Percentiles rank a stretch among this genome's conserved stretches.
These are phyloP conservation scores for Ceratitis capitata DNA, from an alignment of 1,140 invertebrate genomes.

Conservation along the genomic window DNA sequence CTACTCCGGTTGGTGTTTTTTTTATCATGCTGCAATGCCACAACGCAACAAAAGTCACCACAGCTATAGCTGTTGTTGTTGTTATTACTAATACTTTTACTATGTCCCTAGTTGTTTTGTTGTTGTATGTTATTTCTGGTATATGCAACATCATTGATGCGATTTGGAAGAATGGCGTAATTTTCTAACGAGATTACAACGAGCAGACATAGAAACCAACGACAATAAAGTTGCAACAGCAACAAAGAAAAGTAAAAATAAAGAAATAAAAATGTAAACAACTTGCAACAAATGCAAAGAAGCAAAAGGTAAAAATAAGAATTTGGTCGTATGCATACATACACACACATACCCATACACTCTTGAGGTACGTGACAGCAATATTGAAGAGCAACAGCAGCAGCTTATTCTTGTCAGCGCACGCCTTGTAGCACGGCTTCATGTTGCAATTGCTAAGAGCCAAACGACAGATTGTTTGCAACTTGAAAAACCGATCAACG, in stretches of 20 bases:
- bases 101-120: too few species aligned
- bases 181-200: not conserved
- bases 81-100: too few species aligned
- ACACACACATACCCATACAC: not conserved
- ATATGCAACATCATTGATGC: constrained; percentile 7
- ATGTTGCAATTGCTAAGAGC: constrained; percentile 9
- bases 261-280: not conserved
- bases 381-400: not conserved
- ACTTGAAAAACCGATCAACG: not conserved
- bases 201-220: not conserved
- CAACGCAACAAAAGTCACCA: not conserved
- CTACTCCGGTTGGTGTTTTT: not conserved
- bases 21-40: not conserved
- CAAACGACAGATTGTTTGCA: not conserved
- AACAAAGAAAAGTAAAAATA: too few species aligned
- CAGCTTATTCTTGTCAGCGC: too few species aligned
- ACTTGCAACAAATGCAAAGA: not conserved
- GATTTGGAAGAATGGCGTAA: constrained; percentile 33
- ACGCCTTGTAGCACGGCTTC: not conserved
- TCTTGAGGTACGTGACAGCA: not conserved
- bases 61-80: not conserved
- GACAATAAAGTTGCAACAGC: constrained; percentile 6
- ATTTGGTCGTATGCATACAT: too few species aligned
- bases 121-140: not conserved
- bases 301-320: too few species aligned